phyloP scores from a whole-genome alignment of 2,888 invertebrate genomes.

The Drosophila flavopinicola region DNA sequence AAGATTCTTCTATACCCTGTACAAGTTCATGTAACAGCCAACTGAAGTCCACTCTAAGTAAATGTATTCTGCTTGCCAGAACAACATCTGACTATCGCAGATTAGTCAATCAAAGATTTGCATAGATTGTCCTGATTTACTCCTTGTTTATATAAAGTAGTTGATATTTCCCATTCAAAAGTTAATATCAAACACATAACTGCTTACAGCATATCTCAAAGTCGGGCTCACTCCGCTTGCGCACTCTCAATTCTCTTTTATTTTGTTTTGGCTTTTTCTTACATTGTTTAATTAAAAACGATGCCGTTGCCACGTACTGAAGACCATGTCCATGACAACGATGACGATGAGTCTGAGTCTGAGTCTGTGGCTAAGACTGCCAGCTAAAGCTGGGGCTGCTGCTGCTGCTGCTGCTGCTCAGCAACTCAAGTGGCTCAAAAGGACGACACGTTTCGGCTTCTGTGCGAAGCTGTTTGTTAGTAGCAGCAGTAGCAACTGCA shows the following conservation, averaged over 20 bases:
- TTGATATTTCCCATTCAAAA: too few relatives aligned
- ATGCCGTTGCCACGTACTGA: conserved; percentile 58
- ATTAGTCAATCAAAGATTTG: too few relatives aligned
- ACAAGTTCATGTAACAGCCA: not conserved
- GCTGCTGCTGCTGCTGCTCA: conserved; percentile 21
- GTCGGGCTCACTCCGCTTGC: not conserved
- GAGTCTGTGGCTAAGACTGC: conserved; percentile 14
- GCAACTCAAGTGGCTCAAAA: conserved; percentile 70
- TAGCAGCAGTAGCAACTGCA: conserved; percentile 46
- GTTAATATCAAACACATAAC: too few relatives aligned
- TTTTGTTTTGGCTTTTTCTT: conserved; percentile 53
- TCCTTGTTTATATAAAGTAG: too few relatives aligned
- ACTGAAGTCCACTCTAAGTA: too few relatives aligned
- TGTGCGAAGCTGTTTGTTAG: conserved; percentile 69
- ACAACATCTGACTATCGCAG: too few relatives aligned
- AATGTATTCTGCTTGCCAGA: too few relatives aligned
- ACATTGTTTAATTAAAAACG: conserved; percentile 84
- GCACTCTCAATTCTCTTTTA: not conserved
- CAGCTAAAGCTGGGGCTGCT: conserved; percentile 12
- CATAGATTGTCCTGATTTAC: too few relatives aligned
- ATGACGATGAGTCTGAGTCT: conserved; percentile 46
- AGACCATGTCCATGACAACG: conserved; percentile 71
- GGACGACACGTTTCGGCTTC: conserved; percentile 81
- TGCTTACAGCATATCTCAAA: not conserved
- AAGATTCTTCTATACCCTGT: conserved; percentile 1